Evolutionary conservation across 2,888 invertebrate species (phyloP).

Genomic region (Galerucella pusilla): DNA sequence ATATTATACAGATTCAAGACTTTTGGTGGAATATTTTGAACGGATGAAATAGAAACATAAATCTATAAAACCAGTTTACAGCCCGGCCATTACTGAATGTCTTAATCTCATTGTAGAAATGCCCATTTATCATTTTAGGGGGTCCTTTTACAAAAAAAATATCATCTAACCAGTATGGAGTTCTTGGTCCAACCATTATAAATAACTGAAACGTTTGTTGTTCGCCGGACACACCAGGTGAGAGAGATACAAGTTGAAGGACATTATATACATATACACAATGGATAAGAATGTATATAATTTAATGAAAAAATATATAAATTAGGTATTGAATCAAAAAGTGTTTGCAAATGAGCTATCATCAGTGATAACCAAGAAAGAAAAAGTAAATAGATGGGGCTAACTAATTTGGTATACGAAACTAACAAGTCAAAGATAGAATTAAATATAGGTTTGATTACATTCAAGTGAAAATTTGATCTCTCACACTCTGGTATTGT

Average conservation of each 20-base stretch:
- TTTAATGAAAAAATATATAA: background rate
- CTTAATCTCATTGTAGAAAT: constrained; percentile 53
- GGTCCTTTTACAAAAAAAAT: constrained; percentile 42
- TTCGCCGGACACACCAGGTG: constrained; percentile 11
- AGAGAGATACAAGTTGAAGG: constrained; percentile 14
- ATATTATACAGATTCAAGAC: background rate
- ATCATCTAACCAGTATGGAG: constrained; percentile 42
- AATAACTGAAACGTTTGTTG: constrained; percentile 20
- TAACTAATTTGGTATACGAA: too few relatives aligned
- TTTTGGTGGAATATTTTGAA: constrained; percentile 19
- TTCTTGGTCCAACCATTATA: constrained; percentile 33
- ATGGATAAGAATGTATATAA: background rate
- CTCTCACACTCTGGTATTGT: too few relatives aligned
- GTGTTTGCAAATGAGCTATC: too few relatives aligned
- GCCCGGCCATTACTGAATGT: constrained; percentile 52
- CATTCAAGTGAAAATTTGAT: too few relatives aligned
- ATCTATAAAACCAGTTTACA: constrained; percentile 46
- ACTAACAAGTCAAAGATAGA: too few relatives aligned
- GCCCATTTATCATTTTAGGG: constrained; percentile 53
- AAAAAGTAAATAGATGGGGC: too few relatives aligned
- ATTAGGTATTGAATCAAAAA: too few relatives aligned
- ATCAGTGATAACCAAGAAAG: too few relatives aligned
- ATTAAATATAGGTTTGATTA: too few relatives aligned
- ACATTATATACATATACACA: background rate
- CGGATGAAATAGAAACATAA: constrained; percentile 35